Evolutionary conservation across 2,797 vertebrate genomes (phyloP).

Genomic region (Poecile montanus): DNA sequence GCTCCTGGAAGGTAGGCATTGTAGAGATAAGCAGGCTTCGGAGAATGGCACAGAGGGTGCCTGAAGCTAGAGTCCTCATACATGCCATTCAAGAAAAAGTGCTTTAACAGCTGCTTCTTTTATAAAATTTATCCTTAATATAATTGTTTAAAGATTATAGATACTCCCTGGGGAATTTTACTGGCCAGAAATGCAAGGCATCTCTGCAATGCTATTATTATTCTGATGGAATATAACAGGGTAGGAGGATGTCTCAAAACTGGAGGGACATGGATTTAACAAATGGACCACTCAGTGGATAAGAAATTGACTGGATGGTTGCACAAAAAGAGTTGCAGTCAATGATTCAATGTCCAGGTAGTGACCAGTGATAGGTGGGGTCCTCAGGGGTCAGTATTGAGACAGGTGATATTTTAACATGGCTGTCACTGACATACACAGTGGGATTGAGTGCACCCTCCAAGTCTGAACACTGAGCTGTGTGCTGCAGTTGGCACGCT

Average conservation of each 20-base stretch:
- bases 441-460: fast-evolving
- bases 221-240: background rate
- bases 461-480: fast-evolving
- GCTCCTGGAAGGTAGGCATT: background rate
- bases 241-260: background rate
- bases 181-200: background rate
- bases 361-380: background rate
- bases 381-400: background rate
- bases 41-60: background rate
- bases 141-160: background rate
- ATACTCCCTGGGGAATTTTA: background rate
- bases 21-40: background rate
- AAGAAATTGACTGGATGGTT: background rate
- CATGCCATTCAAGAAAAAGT: background rate
- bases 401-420: background rate
- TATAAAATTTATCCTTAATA: background rate
- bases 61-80: background rate
- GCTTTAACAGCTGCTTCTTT: background rate
- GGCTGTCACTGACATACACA: background rate
- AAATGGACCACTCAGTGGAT: background rate
- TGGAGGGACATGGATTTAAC: background rate
- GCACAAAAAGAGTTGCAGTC: background rate
- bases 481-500: fast-evolving
- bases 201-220: background rate
- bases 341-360: background rate